phyloP scores from a whole-genome alignment of 2,888 invertebrate species.

The Sicus ferrugineus region DNA sequence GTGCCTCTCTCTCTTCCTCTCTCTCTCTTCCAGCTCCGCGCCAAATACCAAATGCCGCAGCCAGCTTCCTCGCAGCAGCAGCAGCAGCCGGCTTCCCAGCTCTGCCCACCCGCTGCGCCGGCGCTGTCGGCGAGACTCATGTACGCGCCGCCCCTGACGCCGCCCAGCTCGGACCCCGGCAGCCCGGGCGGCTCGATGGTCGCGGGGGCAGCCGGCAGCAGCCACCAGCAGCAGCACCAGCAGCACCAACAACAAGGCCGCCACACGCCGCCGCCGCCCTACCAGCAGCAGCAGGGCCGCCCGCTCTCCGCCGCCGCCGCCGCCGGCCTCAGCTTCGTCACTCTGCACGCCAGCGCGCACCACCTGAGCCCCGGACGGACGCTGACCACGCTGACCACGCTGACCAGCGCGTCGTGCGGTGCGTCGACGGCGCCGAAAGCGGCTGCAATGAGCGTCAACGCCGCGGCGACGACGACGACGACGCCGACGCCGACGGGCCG shows the following conservation, averaged over 20 bases:
- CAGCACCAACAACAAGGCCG: constrained; percentile 55
- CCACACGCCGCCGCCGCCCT: constrained; percentile 59
- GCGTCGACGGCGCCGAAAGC: constrained; percentile 39
- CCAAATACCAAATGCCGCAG: constrained; percentile 60
- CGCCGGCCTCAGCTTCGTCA: constrained; percentile 55
- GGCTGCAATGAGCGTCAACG: constrained; percentile 40
- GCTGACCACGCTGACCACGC: constrained; percentile 47
- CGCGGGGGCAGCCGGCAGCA: constrained; percentile 64
- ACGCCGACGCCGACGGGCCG: constrained; percentile 32
- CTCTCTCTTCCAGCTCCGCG: constrained; percentile 52
- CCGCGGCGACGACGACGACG: constrained; percentile 32
- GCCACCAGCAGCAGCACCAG: constrained; percentile 43
- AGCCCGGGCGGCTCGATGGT: constrained; percentile 78
- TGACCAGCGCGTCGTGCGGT: too few species aligned
- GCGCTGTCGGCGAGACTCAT: constrained; percentile 67
- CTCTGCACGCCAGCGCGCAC: constrained; percentile 47
- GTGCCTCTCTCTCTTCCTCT: constrained; percentile 15
- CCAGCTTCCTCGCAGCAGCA: constrained; percentile 49
- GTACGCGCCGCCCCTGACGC: constrained; percentile 86
- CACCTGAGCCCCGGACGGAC: constrained; percentile 50
- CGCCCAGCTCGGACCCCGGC: constrained; percentile 88
- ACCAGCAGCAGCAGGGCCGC: constrained; percentile 48
- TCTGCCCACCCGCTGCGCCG: constrained; percentile 54
- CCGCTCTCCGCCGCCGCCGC: constrained; percentile 46
- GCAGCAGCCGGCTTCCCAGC: constrained; percentile 49